Evolutionary conservation across 2,797 vertebrate genomes (phyloP), one percentile per base, ranked within the genome.

Genomic region (Taeniopygia guttata): DNA sequence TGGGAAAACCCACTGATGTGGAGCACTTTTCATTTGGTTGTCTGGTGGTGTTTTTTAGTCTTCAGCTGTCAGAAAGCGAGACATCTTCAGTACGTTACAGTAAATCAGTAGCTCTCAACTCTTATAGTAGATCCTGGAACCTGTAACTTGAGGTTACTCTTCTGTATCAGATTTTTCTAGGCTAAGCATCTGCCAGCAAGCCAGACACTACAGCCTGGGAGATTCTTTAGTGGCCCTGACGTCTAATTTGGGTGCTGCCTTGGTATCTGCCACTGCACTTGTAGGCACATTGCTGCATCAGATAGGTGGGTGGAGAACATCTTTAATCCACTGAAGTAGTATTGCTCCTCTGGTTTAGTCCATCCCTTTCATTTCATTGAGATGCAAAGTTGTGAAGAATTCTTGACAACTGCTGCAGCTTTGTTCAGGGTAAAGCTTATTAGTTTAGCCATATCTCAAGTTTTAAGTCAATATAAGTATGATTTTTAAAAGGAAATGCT

Each of bases 391-490:
- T 91, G 55, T 0, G 7, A 81, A 85, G 62, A 64, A 70, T 58
- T 83, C 87, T 84, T 85, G 90, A 85, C 89, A 89, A 85, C 55
- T 63, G 75, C 90, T 78, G 62, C 43, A 55, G 54, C 68, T 80
- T 63, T 6, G 0, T 64, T 87, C 75, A 72, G 75, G 40, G 32
- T 80, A 93, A 91, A 86, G 78, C 66, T 94, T 91, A 87, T 93
- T 90, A 56, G 45, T 91, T 95, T 78, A 89, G 81, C 86, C 78
- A 83, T 67, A 64, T 83, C 68, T 89, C 63, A 88, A 64, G n/a
- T 89, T 96, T 45, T 16, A 96, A 96, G 91, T 90, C 75, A 62
- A 54, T 68, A 23, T 88, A 76, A 72, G 88, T 84, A 90, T 58
- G 66, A 85, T 73, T 70, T 92, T 46, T 45, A 45, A 72, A 78